Evolutionary conservation across 2,113 vertebrate genomes (phyloP).

Genomic region (Cacatua alba): DNA sequence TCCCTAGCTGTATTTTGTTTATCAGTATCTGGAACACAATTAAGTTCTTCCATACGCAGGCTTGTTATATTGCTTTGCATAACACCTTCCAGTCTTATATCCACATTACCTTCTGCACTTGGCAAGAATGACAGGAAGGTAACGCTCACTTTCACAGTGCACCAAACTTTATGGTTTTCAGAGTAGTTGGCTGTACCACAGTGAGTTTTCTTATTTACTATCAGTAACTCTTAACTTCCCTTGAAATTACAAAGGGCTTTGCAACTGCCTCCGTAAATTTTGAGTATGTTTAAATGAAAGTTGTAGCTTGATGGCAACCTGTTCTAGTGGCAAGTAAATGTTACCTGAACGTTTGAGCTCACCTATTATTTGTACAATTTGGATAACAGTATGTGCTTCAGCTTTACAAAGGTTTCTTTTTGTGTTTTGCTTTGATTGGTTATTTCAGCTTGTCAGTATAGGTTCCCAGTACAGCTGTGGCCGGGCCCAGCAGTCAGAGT

Average conservation of each 20-base stretch:
- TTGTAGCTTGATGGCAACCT: not conserved
- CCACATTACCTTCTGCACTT: not conserved
- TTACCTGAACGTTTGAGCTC: not conserved
- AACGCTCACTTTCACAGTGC: not conserved
- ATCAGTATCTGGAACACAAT: not conserved
- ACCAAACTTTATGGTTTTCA: not conserved
- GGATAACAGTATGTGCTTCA: constrained; percentile 27
- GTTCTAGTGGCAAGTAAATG: not conserved
- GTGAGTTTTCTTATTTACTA: not conserved
- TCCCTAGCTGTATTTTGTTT: not conserved
- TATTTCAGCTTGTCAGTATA: constrained; percentile 95
- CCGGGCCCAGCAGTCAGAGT: constrained; percentile 92
- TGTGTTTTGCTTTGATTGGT: constrained; percentile 80
- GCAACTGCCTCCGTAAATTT: not conserved
- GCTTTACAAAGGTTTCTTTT: constrained; percentile 67
- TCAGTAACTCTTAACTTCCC: not conserved
- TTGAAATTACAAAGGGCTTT: not conserved
- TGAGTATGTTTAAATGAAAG: not conserved
- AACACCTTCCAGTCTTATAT: not conserved
- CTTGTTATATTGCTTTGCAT: not conserved
- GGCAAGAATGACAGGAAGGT: not conserved
- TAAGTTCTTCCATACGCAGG: not conserved
- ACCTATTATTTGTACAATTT: constrained; percentile 20
- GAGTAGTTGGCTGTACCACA: not conserved
- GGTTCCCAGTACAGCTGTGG: constrained; percentile 83